Percentiles rank a stretch among this genome's conserved stretches.
These are phyloP conservation scores for Sphenodon punctatus DNA, from an alignment of 2,797 vertebrate genomes.

Conservation along the genomic window DNA sequence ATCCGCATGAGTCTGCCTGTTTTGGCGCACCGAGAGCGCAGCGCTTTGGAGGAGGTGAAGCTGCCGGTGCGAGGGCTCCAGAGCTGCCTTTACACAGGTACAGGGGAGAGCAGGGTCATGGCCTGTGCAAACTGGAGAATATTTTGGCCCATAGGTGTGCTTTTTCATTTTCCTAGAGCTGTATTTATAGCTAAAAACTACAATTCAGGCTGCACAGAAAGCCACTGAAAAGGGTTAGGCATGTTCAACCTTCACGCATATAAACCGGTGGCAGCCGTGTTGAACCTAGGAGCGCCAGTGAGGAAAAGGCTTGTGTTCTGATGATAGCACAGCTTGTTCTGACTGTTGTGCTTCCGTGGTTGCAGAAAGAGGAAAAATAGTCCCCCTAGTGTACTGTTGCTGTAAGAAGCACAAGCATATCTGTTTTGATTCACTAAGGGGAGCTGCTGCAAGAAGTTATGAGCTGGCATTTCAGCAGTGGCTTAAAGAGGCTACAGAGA, in stretches of 20 bases:
- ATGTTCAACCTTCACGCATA: conserved; percentile 3
- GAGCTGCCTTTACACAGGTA: too few relatives aligned
- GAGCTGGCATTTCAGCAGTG: neutral
- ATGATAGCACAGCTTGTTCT: conserved; percentile 16
- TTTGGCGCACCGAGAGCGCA: too few relatives aligned
- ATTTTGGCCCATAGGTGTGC: too few relatives aligned
- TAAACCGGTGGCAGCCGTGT: neutral
- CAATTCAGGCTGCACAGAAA: conserved; percentile 7
- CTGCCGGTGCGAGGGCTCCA: too few relatives aligned
- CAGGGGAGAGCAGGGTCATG: too few relatives aligned
- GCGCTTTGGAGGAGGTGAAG: too few relatives aligned
- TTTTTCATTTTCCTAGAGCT: too few relatives aligned
- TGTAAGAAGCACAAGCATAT: conserved; percentile 37
- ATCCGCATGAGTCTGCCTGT: too few relatives aligned
- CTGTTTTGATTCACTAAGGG: neutral
- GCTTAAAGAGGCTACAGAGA: neutral
- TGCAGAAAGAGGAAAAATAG: conserved; percentile 60
- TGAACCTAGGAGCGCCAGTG: conserved; percentile 8
- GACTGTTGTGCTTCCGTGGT: neutral
- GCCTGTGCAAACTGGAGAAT: too few relatives aligned
- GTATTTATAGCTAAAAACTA: too few relatives aligned
- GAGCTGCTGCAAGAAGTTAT: conserved; percentile 19
- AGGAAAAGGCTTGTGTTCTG: neutral
- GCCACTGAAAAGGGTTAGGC: conserved; percentile 17
- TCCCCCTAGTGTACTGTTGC: conserved; percentile 41